Conservation (phyloP, 2,888 invertebrate species). For the Tyria jacobaeae region DNA sequence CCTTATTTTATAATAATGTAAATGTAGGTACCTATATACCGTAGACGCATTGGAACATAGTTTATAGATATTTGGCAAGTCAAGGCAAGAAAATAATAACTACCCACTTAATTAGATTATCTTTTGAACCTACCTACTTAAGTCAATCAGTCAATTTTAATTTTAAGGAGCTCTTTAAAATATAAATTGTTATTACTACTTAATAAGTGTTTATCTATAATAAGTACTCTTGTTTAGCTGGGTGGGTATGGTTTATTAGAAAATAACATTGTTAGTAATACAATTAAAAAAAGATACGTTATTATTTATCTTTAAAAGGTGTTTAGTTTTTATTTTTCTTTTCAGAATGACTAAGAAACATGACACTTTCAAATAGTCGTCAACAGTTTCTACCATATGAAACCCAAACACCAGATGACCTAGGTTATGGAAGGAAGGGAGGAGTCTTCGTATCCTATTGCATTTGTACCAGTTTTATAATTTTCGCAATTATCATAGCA, state of each 20-base stretch:
- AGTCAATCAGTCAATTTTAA: not conserved
- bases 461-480: conserved; percentile 79
- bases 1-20: not conserved
- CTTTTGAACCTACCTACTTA: not conserved
- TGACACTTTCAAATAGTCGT: conserved; percentile 83
- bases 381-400: conserved; percentile 88
- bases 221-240: not conserved
- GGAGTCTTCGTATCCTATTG: conserved; percentile 88
- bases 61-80: not conserved
- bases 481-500: conserved; percentile 70
- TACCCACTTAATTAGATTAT: not conserved
- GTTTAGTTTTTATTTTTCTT: not conserved
- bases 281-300: no score
- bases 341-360: conserved; percentile 69
- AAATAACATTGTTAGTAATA: no score
- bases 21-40: not conserved
- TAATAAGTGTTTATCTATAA: not conserved
- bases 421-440: conserved; percentile 86
- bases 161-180: not conserved
- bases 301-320: no score
- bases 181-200: not conserved
- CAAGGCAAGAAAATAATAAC: not conserved
- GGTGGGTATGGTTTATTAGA: not conserved
- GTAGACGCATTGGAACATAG: not conserved
- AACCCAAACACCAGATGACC: conserved; percentile 79